These are phyloP conservation scores for Protobothrops flavoviridis DNA, from an alignment of 2,113 vertebrate species.

Conservation along the genomic window DNA sequence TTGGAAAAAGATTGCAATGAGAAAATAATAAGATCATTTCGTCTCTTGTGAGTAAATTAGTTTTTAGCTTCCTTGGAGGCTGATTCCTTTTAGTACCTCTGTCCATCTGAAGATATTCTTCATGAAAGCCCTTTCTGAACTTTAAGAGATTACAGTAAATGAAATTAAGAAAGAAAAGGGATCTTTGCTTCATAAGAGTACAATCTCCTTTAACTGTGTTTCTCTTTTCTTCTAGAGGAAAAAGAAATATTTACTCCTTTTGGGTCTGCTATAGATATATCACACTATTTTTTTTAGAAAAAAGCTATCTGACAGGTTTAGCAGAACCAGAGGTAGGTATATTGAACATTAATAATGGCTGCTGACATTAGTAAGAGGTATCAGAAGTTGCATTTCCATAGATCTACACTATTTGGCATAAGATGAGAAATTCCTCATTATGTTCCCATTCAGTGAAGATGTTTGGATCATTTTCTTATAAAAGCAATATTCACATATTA, in stretches of 20 bases:
- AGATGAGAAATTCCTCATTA: neutral
- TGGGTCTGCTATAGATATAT: neutral
- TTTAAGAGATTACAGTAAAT: neutral
- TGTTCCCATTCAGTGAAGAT: neutral
- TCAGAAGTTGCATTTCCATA: neutral
- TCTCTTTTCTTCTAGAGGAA: neutral
- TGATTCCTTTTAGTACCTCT: neutral
- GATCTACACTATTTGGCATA: neutral
- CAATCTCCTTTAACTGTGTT: neutral
- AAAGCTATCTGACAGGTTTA: neutral
- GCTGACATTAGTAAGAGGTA: neutral
- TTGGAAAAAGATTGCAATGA: constrained; percentile 2
- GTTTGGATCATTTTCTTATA: neutral
- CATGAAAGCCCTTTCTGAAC: neutral
- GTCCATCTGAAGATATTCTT: constrained; percentile 4
- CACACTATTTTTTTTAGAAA: neutral
- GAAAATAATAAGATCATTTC: constrained; percentile 31
- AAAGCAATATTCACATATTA: neutral
- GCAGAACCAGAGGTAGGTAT: neutral
- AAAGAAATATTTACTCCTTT: neutral
- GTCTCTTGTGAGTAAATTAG: constrained; percentile 11
- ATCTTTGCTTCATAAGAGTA: rapidly evolving
- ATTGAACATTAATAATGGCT: neutral
- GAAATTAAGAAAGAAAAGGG: neutral
- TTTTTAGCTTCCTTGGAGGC: constrained; percentile 14